Evolutionary conservation across 1,140 invertebrate species (phyloP).

Genomic region (Rhizoglyphus robini): DNA sequence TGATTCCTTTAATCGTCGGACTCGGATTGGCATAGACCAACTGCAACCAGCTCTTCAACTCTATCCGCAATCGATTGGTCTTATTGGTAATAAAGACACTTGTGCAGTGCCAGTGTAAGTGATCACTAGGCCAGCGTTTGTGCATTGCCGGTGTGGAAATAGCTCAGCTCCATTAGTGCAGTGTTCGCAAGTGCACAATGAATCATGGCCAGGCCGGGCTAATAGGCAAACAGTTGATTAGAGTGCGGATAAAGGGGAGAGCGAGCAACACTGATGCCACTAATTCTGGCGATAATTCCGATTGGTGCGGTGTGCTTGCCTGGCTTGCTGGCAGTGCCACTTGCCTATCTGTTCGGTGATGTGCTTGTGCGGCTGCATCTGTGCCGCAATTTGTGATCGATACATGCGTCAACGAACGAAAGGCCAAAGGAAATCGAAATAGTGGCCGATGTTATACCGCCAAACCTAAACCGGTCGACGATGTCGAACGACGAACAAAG

Average conservation of each 20-base stretch:
- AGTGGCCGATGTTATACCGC: background rate
- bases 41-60: no score
- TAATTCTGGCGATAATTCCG: background rate
- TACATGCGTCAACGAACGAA: background rate
- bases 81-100: no score
- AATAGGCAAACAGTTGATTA: slow-evolving; percentile 14
- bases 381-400: background rate
- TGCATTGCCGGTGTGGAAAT: background rate
- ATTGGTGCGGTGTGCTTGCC: background rate
- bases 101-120: no score
- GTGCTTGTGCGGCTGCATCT: background rate
- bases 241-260: slow-evolving; percentile 8
- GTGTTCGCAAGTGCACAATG: background rate
- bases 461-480: background rate
- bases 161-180: background rate
- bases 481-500: background rate
- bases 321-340: no score
- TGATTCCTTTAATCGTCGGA: no score
- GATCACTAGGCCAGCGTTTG: no score
- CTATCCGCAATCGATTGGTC: no score
- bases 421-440: background rate
- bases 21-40: no score
- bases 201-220: background rate
- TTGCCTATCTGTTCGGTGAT: background rate
- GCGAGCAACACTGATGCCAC: background rate